Base-by-base conservation (phyloP, 2,113 vertebrate species). In the Bufo gargarizans region DNA sequence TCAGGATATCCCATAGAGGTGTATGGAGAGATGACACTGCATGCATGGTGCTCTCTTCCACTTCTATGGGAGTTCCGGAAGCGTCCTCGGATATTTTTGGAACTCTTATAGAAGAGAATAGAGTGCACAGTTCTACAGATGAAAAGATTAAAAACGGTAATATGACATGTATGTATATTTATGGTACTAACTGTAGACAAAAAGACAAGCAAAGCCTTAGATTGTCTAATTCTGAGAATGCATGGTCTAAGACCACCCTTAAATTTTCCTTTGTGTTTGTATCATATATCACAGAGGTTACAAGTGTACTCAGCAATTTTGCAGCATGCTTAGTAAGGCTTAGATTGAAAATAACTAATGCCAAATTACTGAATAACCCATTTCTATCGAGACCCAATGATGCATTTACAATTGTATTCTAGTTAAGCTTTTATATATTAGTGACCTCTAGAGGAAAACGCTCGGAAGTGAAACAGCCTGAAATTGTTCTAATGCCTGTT, bases 401-500 rank as follows among this genome's bases (percentile, higher is more conserved):
- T 80, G 49, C 13, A 80, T 59, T 80, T 59, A 4, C 17, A 59
- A 9, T 80, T 43, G 22, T 59, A 22, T 43, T 43, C 0, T 33
- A 16, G 45, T 72, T 45, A 4, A 45, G 79, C 22, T 72, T 81
- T 81, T 81, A 81, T 80, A 45, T 81, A 61, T 33, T 47, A 45
- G 79, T 56, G 56, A 81, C 79, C 79, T 81, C 79, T 81, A 81
- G 50, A 81, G 79, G 79, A 81, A 10, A 61, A 19, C 12, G 9
- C 19, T 1, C 61, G 56, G 16, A 81, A 59, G 17, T 81, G 22
- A 45, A 43, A 81, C 6, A 61, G 6, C 4, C 7, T 81, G 19
- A 16, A 43, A 61, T 61, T 0, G 20, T 61, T 81, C 33, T 81
- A 20, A 77, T 77, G 47, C 77, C 20, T 78, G 3, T 53, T 72